Percentiles rank a stretch among this genome's conserved stretches.
Evolutionary conservation across 2,797 vertebrate species (phyloP).

Genomic region (Ciconia nigra): DNA sequence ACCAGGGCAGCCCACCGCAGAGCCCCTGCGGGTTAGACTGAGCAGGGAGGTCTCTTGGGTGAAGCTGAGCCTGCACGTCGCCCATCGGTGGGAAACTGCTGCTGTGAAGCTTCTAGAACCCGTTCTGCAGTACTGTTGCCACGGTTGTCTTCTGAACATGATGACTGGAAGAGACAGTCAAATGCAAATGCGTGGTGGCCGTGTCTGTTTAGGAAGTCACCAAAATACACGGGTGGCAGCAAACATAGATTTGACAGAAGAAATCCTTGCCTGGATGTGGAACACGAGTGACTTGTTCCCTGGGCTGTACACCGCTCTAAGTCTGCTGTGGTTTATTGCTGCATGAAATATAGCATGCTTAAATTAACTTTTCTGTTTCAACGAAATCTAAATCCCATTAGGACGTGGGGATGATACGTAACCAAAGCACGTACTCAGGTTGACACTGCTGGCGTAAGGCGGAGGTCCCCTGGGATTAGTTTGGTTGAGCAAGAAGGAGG

Average conservation of each 20-base stretch:
- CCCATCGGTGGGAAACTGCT: not conserved
- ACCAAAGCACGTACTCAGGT: rapidly evolving
- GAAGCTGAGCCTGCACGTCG: rapidly evolving
- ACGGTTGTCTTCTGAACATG: not conserved
- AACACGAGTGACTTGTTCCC: rapidly evolving
- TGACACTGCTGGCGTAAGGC: rapidly evolving
- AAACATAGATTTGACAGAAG: not conserved
- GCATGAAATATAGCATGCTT: rapidly evolving
- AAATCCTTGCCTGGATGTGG: not conserved
- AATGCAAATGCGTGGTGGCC: rapidly evolving
- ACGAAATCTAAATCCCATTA: rapidly evolving
- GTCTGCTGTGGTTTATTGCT: not conserved
- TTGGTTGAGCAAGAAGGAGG: not conserved
- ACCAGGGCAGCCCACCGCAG: rapidly evolving
- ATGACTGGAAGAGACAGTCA: not conserved
- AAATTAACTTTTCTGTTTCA: not conserved
- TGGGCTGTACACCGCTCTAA: no score
- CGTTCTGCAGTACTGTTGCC: not conserved
- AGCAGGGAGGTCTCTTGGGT: not conserved
- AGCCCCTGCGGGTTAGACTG: rapidly evolving
- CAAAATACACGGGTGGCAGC: rapidly evolving
- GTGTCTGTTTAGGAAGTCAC: not conserved
- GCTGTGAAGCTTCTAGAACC: not conserved
- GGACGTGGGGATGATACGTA: rapidly evolving
- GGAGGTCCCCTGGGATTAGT: not conserved